Conservation (phyloP, 1,140 invertebrate species). For the Rhagoletis zephyria region DNA sequence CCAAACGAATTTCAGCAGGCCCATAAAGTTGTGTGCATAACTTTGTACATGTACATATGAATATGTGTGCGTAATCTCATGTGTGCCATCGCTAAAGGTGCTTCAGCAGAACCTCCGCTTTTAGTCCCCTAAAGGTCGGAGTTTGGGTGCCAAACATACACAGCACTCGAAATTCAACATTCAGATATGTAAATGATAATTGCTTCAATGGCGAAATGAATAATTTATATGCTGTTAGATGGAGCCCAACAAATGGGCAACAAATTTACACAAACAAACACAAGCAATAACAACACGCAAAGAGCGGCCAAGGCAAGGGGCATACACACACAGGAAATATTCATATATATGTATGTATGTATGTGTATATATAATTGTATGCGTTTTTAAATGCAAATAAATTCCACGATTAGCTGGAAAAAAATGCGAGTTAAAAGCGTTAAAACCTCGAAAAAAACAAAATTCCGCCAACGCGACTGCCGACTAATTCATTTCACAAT, state of each 20-base stretch:
- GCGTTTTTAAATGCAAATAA: conserved; percentile 27
- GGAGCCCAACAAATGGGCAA: background rate
- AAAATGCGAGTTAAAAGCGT: background rate
- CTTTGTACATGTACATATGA: background rate
- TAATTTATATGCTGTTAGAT: conserved; percentile 43
- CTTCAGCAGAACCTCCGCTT: background rate
- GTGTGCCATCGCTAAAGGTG: background rate
- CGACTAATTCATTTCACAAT: conserved; percentile 49
- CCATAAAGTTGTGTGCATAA: background rate
- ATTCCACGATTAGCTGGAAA: background rate
- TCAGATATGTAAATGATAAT: conserved; percentile 53
- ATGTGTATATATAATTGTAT: too few relatives aligned
- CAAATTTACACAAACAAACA: background rate
- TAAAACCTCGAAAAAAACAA: conserved; percentile 21
- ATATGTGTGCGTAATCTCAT: background rate
- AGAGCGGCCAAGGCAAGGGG: background rate
- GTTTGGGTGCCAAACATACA: background rate
- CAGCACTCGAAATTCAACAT: background rate
- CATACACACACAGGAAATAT: background rate
- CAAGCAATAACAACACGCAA: background rate
- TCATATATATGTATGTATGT: background rate
- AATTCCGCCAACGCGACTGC: background rate
- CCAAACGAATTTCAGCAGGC: background rate
- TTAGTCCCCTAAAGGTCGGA: too few relatives aligned
- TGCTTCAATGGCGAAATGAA: conserved; percentile 52